Evolutionary conservation across 2,888 invertebrate species (phyloP).

Genomic region (Oxyscelio sp.): DNA sequence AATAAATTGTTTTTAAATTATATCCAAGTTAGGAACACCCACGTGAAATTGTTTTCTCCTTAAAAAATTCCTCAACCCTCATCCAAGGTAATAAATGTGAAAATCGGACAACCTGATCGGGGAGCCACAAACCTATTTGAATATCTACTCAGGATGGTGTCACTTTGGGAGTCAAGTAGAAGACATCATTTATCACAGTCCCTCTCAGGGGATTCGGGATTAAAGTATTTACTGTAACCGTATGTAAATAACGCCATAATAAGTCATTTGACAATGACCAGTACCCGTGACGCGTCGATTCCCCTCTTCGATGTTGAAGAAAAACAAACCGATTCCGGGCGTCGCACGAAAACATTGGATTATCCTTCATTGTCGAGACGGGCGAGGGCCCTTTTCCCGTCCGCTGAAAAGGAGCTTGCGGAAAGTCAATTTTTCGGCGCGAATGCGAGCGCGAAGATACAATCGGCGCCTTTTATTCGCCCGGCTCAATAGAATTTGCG

Average conservation of each 20-base stretch:
- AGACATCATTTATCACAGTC: conserved; percentile 72
- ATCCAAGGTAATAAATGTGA: conserved; percentile 66
- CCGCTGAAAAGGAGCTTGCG: conserved; percentile 66
- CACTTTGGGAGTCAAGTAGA: conserved; percentile 72
- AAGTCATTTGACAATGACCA: conserved; percentile 68
- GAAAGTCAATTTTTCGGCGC: conserved; percentile 82
- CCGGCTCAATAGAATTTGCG: conserved; percentile 85
- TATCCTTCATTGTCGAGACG: conserved; percentile 60
- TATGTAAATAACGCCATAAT: conserved; percentile 72
- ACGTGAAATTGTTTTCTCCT: conserved; percentile 18
- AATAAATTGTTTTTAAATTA: too few relatives aligned
- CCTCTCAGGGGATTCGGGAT: conserved; percentile 69
- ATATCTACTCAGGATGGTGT: conserved; percentile 70
- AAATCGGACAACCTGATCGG: conserved; percentile 68
- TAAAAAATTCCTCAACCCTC: conserved; percentile 35
- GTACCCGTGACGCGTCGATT: conserved; percentile 5
- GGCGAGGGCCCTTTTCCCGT: conserved; percentile 57
- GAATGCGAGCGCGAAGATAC: conserved; percentile 79
- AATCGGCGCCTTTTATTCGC: conserved; percentile 79
- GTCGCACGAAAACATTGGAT: conserved; percentile 70
- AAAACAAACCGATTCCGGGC: conserved; percentile 60
- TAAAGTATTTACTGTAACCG: conserved; percentile 74
- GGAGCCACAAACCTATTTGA: conserved; percentile 66
- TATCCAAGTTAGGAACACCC: conserved; percentile 14
- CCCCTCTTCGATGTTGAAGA: conserved; percentile 45